Evolutionary conservation across 2,797 vertebrate species (phyloP), one percentile per base, ranked within the genome.

Genomic region (Toxotes lorentzi): DNA sequence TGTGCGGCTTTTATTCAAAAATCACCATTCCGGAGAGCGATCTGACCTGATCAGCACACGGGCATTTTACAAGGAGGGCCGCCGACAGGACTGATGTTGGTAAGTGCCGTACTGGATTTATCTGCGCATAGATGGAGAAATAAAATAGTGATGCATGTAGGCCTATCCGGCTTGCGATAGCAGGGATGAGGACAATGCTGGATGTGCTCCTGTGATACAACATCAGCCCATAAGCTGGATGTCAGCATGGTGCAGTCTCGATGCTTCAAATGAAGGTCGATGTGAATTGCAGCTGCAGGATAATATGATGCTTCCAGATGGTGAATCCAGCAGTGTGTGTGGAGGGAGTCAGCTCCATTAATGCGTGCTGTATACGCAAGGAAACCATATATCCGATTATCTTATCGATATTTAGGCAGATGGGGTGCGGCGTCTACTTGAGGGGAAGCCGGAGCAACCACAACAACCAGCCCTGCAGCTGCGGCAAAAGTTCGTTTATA

Each of bases 251-350:
- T 93, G 91, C 94, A 92, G 89, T 84, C 86, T 86, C 86, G 58
- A 87, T 87, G 91, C 85, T 91, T 88, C 81, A 83, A 78, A 92
- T 88, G 87, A 95, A 94, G 93, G 93, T 94, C 93, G 93, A 92
- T 90, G 85, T 84, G 79, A 88, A 80, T 68, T 81, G 75, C 84
- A 73, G 72, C 75, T 56, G 71, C 40, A 81, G 54, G 53, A 69
- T 75, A 66, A 84, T 59, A 47, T 68, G 60, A 73, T 85, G 73
- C n/a, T 65, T 76, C 53, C 70, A 83, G 67, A 73, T 81, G 67
- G 19, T 70, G 56, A 70, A 78, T 76, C 1, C 35, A 71, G 24
- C 17, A 21, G 30, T 24, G 21, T 43, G 13, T 10, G 47, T 64
- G 59, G 7, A 65, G 38, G 21, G 64, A 62, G 58, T 54, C 69